Evolutionary conservation across 2,888 invertebrate genomes (phyloP).

Genomic region (Rhagium mordax): DNA sequence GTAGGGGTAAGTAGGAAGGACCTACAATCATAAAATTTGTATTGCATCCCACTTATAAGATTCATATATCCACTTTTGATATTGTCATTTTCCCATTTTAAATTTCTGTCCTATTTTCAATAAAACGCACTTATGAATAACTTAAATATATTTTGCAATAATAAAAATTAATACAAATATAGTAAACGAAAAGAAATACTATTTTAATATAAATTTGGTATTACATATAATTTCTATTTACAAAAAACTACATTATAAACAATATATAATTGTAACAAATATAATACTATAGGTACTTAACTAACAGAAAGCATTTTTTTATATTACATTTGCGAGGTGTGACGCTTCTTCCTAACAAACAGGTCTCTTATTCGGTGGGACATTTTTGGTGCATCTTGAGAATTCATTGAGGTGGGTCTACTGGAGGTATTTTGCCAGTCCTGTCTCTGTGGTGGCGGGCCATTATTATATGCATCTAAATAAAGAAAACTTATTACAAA

Average conservation of each 20-base stretch:
- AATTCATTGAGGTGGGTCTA: slow-evolving; percentile 57
- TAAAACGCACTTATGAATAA: slow-evolving; percentile 19
- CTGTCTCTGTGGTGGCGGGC: slow-evolving; percentile 42
- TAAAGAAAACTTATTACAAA: background rate
- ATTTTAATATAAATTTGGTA: slow-evolving; percentile 40
- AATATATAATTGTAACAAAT: slow-evolving; percentile 45
- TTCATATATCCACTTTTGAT: too few relatives aligned
- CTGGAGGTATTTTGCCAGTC: slow-evolving; percentile 53
- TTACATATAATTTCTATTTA: slow-evolving; percentile 44
- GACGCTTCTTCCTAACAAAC: slow-evolving; percentile 74
- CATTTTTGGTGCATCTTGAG: slow-evolving; percentile 74
- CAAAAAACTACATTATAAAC: slow-evolving; percentile 46
- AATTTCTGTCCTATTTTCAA: background rate
- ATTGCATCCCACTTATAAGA: too few relatives aligned
- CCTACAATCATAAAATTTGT: too few relatives aligned
- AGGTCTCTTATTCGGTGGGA: slow-evolving; percentile 76
- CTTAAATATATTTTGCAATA: slow-evolving; percentile 37
- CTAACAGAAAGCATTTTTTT: slow-evolving; percentile 19
- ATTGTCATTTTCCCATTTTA: too few relatives aligned
- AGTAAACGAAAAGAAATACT: slow-evolving; percentile 27
- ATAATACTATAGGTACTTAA: slow-evolving; percentile 41
- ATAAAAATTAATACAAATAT: slow-evolving; percentile 41
- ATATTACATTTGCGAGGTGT: slow-evolving; percentile 73
- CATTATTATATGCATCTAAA: slow-evolving; percentile 53
- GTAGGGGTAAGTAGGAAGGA: too few relatives aligned